Base-by-base conservation (phyloP, 2,888 invertebrate genomes). In the Morpho deidamia region DNA sequence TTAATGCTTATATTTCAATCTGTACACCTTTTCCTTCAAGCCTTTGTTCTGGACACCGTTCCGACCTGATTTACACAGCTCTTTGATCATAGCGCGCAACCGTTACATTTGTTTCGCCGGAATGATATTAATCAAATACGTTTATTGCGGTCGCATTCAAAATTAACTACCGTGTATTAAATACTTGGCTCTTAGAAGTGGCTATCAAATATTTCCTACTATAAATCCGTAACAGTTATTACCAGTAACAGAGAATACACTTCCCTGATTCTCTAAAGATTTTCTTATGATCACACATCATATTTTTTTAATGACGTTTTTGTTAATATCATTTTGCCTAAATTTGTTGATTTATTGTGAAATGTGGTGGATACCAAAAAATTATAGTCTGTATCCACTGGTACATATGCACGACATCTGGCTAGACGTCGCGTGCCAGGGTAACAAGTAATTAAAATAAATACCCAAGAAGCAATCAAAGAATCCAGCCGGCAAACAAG, bases 121-220 rank as follows among this genome's bases (percentile, higher is more conserved):
- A 81, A 83, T 81, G 74, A 70, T 81, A 86, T 87, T 83, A 85
- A 87, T 85, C 85, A 87, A 86, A 85, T 70, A 67, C 84, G 78
- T 86, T 86, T 84, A 87, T 79, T 77, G 81, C 84, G 81, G 80
- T 78, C 79, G 69, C 76, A 76, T 81, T 71, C 71, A 67, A 74
- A 76, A 81, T 84, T 84, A 83, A 83, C 79, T 79, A 72, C 77
- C 73, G 75, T 71, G 78, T 76, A 83, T 82, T 84, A 80, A 82
- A 81, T 78, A 74, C 66, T 48, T 65, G 68, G 70, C 86, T 87
- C 87, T 77, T 52, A 78, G 87, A 87, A 86, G 70, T 66, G 73
- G 76, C 84, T 82, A 87, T 88, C 88, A 85, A 88, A 87, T 86
- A 86, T 85, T 84, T 76, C 78, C 78, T 76, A 81, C 76, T 78